Evolutionary conservation across 2,113 vertebrate genomes (phyloP), one percentile per base, ranked within the genome.

Genomic region (Cryptoleucopteryx plumbea): DNA sequence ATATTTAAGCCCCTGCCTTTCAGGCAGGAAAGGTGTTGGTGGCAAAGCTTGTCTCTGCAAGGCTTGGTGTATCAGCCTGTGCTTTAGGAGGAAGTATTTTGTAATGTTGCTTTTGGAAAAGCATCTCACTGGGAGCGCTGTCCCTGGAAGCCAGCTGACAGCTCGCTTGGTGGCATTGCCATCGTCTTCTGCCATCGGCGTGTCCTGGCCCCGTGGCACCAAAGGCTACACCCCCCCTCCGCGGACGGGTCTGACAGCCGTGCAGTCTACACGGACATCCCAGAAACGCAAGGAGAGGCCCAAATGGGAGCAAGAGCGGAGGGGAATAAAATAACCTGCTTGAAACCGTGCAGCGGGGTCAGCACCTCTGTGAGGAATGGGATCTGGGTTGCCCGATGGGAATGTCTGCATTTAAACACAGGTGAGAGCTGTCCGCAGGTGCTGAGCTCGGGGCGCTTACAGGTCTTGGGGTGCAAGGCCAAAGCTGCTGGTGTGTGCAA

Each of bases 181-280:
- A 8, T 21, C 43, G 9, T 42, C 38, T 20, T 14, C 40, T 70
- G 50, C 50, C 8, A 5, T 36, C 2, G 0, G 43, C 14, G 26
- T 2, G 20, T 23, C 50, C 67, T 0, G 0, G n/a, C 32, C 15
- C 25, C 0, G 0, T 9, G 66, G 82, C 78, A 53, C 65, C 34
- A 2, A 42, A 59, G 7, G 23, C 47, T 22, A 15, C 14, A 2
- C 2, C 0, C 26, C 50, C 50, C 8, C 26, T 27, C n/a, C 16
- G 16, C 18, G 52, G 36, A 34, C 1, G 7, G 20, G 8, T 16
- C 63, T 2, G 2, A 3, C n/a, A 17, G 56, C 67, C 0, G 0
- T 16, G 45, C 12, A 1, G 3, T 22, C 38, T 32, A 5, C 17
- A 5, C 1, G 1, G 40, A 7, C 18, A 7, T 55, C 52, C 73